These are phyloP conservation scores for Callipepla californica DNA, from an alignment of 2,113 vertebrate genomes.

Conservation along the genomic window DNA sequence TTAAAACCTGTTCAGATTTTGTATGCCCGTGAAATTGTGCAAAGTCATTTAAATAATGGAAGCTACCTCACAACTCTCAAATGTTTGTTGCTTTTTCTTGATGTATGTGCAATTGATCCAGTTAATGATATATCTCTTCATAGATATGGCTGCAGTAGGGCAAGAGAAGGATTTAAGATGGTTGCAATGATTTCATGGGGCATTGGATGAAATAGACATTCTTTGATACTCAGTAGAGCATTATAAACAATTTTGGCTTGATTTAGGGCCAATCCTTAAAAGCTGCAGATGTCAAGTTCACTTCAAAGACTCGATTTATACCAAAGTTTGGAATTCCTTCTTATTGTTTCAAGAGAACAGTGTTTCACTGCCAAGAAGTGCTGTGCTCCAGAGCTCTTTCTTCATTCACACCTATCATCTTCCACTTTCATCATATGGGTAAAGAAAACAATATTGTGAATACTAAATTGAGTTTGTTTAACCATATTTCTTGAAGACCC, in stretches of 20 bases:
- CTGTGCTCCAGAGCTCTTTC: background rate
- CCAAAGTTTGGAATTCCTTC: background rate
- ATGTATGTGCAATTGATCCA: background rate
- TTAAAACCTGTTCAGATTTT: conserved; percentile 41
- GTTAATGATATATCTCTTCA: background rate
- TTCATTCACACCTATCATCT: background rate
- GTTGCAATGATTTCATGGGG: background rate
- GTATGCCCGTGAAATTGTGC: conserved; percentile 33
- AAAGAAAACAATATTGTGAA: background rate
- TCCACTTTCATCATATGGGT: background rate
- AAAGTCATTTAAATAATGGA: conserved; percentile 20
- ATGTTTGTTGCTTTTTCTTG: background rate
- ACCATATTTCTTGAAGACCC: background rate
- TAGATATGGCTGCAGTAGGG: background rate
- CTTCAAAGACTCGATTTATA: conserved; percentile 16
- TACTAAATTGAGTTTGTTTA: background rate
- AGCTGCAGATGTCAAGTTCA: conserved; percentile 32
- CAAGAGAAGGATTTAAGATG: background rate
- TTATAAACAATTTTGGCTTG: conserved; percentile 10
- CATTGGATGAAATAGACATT: background rate
- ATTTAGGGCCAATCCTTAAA: conserved; percentile 30
- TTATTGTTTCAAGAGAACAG: background rate
- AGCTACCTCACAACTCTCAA: conserved; percentile 5
- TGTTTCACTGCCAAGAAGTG: background rate
- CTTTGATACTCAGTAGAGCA: background rate